These are phyloP conservation scores for Drosophila equinoxialis DNA, from an alignment of 1,140 invertebrate species.

Conservation along the genomic window DNA sequence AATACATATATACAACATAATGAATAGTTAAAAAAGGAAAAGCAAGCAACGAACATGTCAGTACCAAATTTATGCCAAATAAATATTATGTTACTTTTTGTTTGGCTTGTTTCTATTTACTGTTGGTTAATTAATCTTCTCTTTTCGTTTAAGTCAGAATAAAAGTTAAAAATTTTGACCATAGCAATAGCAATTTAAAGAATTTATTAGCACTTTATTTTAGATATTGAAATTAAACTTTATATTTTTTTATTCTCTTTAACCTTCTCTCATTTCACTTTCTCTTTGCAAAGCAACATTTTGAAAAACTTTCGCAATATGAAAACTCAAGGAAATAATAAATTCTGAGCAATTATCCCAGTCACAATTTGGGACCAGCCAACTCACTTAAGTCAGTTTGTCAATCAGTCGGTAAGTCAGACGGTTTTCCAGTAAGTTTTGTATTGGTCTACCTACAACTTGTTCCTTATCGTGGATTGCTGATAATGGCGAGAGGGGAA, in stretches of 20 bases:
- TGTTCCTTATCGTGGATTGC: background rate
- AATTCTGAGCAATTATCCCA: slow-evolving; percentile 16
- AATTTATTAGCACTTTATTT: no score
- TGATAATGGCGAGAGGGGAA: background rate
- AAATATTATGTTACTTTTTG: background rate
- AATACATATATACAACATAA: background rate
- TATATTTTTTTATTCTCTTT: background rate
- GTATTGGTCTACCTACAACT: background rate
- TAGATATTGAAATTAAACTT: no score
- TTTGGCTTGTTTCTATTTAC: no score
- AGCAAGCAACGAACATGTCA: background rate
- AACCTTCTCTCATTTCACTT: background rate
- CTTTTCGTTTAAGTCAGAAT: no score
- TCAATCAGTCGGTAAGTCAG: slow-evolving; percentile 50
- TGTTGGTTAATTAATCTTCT: no score
- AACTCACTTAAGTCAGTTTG: slow-evolving; percentile 34
- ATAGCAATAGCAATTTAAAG: no score
- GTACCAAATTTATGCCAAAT: background rate
- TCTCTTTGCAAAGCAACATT: background rate
- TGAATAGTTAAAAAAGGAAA: background rate
- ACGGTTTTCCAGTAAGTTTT: slow-evolving; percentile 24
- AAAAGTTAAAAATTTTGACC: no score
- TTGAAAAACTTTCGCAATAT: background rate
- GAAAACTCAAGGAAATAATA: background rate
- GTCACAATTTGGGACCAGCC: slow-evolving; percentile 34